These are phyloP conservation scores for Xenops minutus DNA, from an alignment of 2,797 vertebrate genomes.

Conservation along the genomic window DNA sequence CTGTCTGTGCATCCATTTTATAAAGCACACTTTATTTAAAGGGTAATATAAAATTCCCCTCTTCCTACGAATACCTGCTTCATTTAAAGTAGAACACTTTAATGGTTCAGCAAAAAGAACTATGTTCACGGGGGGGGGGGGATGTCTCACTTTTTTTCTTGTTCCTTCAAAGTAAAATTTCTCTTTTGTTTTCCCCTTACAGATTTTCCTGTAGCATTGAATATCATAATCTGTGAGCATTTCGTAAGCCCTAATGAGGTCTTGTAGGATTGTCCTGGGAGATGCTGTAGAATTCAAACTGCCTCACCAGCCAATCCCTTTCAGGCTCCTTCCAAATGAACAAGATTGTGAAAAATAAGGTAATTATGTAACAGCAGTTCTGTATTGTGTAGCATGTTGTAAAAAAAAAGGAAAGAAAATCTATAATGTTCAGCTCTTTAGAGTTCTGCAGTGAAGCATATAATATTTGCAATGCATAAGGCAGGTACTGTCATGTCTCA, in stretches of 20 bases:
- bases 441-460: not conserved
- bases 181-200: not conserved
- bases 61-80: not conserved
- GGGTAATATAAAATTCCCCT: not conserved
- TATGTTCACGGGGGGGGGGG: not conserved
- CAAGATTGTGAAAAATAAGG: constrained; percentile 18
- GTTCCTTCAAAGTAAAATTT: not conserved
- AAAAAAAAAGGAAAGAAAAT: not conserved
- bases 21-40: not conserved
- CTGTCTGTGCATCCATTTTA: not conserved
- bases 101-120: not conserved
- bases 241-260: not conserved
- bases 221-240: not conserved
- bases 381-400: not conserved
- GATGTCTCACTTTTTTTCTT: not conserved
- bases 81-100: not conserved
- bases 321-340: not conserved
- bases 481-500: not conserved
- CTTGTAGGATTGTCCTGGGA: not conserved
- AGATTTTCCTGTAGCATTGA: not conserved
- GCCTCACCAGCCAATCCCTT: not conserved
- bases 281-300: not conserved
- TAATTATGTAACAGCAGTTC: not conserved
- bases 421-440: not conserved
- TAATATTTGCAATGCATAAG: not conserved